Conservation (phyloP, 2,113 vertebrate species). For the Apistogramma diplotaenia region DNA sequence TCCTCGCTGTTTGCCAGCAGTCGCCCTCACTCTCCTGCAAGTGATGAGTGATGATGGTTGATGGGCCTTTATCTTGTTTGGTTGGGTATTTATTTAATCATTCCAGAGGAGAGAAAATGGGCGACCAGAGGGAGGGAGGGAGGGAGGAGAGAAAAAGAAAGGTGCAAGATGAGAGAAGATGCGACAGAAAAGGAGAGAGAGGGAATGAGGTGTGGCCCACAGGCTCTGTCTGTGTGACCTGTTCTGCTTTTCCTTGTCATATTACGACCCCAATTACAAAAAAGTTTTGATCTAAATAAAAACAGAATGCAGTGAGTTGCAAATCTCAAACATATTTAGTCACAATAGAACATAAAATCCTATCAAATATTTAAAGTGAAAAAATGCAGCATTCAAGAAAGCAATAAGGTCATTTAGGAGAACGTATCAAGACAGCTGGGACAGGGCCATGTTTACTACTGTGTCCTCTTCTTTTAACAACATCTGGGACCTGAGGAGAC, state of each 20-base stretch:
- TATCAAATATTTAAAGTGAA: too few relatives aligned
- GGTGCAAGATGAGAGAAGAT: conserved; percentile 44
- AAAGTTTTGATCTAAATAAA: neutral
- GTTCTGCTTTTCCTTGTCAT: neutral
- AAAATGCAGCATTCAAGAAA: too few relatives aligned
- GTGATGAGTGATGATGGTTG: conserved; percentile 40
- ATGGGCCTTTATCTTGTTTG: conserved; percentile 60
- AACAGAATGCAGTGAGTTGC: neutral
- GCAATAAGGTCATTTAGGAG: too few relatives aligned
- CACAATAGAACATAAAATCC: too few relatives aligned
- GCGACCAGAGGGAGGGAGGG: neutral
- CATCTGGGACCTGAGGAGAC: too few relatives aligned
- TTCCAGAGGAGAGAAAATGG: conserved; percentile 26
- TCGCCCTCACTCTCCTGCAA: neutral
- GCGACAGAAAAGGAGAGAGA: conserved; percentile 31
- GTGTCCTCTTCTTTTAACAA: too few relatives aligned
- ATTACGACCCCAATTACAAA: neutral
- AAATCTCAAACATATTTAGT: too few relatives aligned
- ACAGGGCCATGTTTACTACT: too few relatives aligned
- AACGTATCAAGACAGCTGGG: too few relatives aligned
- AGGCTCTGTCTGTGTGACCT: neutral
- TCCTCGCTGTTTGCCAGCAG: neutral
- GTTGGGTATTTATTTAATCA: conserved; percentile 66
- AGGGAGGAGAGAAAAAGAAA: conserved; percentile 2
- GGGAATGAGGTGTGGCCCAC: conserved; percentile 27